Percentiles rank a stretch among this genome's conserved stretches.
Evolutionary conservation across 2,888 invertebrate species (phyloP).

Genomic region (Amiota communis): DNA sequence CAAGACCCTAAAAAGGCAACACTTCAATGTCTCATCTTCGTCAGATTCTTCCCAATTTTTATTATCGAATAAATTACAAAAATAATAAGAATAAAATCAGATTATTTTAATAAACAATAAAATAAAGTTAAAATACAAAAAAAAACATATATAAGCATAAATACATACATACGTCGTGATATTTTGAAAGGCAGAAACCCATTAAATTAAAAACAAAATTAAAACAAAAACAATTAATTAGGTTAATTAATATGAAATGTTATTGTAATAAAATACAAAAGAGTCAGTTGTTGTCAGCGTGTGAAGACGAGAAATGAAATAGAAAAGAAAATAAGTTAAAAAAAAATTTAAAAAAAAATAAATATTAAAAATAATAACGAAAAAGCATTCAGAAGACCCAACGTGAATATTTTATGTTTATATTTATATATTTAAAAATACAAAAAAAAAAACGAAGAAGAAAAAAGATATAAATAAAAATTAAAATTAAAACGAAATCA

Average conservation of each 20-base stretch:
- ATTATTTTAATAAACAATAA: neutral
- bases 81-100: neutral
- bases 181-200: constrained; percentile 52
- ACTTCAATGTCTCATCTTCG: neutral
- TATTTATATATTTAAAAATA: neutral
- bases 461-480: constrained; percentile 8
- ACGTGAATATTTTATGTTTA: constrained; percentile 21
- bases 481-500: neutral
- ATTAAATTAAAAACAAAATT: constrained; percentile 49
- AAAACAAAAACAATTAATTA: constrained; percentile 35
- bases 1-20: neutral
- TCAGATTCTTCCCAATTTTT: constrained; percentile 4
- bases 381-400: constrained; percentile 28
- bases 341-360: neutral
- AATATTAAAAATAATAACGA: constrained; percentile 25
- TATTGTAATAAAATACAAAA: constrained; percentile 41
- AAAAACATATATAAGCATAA: constrained; percentile 62
- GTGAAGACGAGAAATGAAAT: neutral
- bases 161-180: constrained; percentile 60
- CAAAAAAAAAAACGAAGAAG: constrained; percentile 2
- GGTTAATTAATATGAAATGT: constrained; percentile 35
- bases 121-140: constrained; percentile 42
- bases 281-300: constrained; percentile 1
- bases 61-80: neutral
- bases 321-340: constrained; percentile 17